These are phyloP conservation scores for Cyphomyrus discorhynchus DNA, from an alignment of 2,113 vertebrate genomes.

Conservation along the genomic window DNA sequence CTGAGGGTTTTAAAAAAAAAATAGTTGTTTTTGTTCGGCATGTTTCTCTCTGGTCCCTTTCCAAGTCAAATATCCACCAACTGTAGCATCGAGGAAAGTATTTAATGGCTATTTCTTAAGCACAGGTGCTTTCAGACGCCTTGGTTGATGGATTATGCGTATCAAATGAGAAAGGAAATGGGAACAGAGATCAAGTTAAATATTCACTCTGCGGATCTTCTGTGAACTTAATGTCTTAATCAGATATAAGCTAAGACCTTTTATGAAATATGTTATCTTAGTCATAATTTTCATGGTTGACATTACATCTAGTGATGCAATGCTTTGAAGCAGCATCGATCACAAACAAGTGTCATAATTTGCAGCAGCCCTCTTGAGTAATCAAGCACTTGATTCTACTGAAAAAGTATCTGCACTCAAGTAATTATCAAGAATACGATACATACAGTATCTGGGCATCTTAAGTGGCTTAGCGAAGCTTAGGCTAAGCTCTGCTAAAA, in stretches of 20 bases:
- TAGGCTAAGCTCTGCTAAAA: not conserved
- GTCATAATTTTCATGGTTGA: slow-evolving; percentile 56
- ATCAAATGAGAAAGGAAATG: not conserved
- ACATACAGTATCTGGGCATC: not conserved
- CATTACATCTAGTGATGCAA: slow-evolving; percentile 51
- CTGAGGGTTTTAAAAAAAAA: not conserved
- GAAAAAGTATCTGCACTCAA: not conserved
- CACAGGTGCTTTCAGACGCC: not conserved
- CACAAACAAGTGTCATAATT: slow-evolving; percentile 42
- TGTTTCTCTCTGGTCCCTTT: not conserved
- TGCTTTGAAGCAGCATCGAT: slow-evolving; percentile 57
- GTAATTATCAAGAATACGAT: not conserved
- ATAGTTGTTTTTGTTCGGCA: not conserved
- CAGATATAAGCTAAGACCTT: slow-evolving; percentile 54
- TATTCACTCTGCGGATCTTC: slow-evolving; percentile 27
- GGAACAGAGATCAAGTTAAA: slow-evolving; percentile 40
- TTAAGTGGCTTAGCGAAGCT: not conserved
- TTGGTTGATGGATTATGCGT: not conserved
- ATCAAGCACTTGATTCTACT: not conserved
- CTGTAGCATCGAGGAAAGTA: not conserved
- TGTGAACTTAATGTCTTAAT: slow-evolving; percentile 51
- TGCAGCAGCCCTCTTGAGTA: not conserved
- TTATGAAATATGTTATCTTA: slow-evolving; percentile 61
- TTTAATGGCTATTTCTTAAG: not conserved
- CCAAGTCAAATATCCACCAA: not conserved